Evolutionary conservation across 2,113 vertebrate genomes (phyloP).

Genomic region (Odontophorus gujanensis): DNA sequence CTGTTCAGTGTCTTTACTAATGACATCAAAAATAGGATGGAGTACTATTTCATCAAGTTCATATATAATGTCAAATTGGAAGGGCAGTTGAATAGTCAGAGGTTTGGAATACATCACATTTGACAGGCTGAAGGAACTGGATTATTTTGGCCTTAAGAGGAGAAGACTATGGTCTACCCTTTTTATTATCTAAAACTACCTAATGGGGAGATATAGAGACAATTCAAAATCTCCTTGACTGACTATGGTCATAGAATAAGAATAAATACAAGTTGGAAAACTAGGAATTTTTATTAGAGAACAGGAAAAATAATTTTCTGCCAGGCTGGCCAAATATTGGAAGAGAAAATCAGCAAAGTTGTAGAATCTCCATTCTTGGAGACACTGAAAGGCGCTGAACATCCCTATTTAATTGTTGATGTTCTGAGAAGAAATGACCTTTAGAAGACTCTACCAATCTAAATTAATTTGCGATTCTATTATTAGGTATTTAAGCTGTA

Average conservation of each 20-base stretch:
- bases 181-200: neutral
- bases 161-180: neutral
- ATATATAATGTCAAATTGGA: neutral
- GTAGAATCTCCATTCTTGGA: neutral
- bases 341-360: neutral
- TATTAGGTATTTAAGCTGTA: neutral
- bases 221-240: neutral
- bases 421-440: neutral
- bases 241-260: neutral
- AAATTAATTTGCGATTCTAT: neutral
- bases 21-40: neutral
- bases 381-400: neutral
- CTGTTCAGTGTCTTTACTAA: neutral
- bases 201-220: neutral
- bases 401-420: neutral
- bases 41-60: neutral
- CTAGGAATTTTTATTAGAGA: neutral
- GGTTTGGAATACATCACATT: neutral
- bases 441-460: neutral
- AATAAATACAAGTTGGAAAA: neutral
- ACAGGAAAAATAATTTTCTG: neutral
- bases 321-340: neutral
- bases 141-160: neutral
- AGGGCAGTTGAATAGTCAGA: accelerated
- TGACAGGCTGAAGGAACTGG: neutral